These are phyloP conservation scores for Spondyliosoma cantharus DNA, from an alignment of 2,797 vertebrate species.

Conservation along the genomic window DNA sequence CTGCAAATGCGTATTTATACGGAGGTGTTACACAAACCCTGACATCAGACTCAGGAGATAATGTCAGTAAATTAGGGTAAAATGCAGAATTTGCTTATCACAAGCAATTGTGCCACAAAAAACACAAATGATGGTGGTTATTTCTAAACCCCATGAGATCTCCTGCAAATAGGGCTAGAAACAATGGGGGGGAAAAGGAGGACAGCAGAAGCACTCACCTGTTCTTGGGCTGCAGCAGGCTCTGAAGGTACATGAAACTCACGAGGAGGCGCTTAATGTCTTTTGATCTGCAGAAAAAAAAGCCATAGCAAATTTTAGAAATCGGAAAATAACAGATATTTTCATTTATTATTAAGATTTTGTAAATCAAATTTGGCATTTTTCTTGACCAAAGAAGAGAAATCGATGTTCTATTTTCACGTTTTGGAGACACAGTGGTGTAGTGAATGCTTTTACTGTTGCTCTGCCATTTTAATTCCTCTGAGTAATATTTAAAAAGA, in stretches of 20 bases:
- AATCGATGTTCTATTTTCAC: too few relatives aligned
- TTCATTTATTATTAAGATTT: background rate
- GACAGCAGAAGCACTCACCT: constrained; percentile 80
- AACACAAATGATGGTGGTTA: too few relatives aligned
- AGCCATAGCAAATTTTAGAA: background rate
- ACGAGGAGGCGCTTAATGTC: constrained; percentile 96
- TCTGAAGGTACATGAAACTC: constrained; percentile 98
- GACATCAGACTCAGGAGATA: too few relatives aligned
- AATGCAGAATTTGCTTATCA: too few relatives aligned
- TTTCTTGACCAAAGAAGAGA: background rate
- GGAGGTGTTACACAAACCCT: too few relatives aligned
- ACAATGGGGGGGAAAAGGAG: background rate
- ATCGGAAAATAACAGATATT: background rate
- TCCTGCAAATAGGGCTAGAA: too few relatives aligned
- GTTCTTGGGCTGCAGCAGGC: constrained; percentile 96
- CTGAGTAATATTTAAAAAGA: background rate
- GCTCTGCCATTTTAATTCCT: background rate
- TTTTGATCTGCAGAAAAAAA: constrained; percentile 86
- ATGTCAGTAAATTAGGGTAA: too few relatives aligned
- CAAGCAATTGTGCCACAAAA: too few relatives aligned
- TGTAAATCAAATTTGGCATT: background rate
- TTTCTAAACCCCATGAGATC: too few relatives aligned
- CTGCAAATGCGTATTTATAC: too few relatives aligned
- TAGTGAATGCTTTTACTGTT: too few relatives aligned
- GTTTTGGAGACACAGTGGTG: too few relatives aligned